Evolutionary conservation across 2,797 vertebrate genomes (phyloP), one percentile per base, ranked within the genome.

Genomic region (Microctenopoma stevenorrisi): DNA sequence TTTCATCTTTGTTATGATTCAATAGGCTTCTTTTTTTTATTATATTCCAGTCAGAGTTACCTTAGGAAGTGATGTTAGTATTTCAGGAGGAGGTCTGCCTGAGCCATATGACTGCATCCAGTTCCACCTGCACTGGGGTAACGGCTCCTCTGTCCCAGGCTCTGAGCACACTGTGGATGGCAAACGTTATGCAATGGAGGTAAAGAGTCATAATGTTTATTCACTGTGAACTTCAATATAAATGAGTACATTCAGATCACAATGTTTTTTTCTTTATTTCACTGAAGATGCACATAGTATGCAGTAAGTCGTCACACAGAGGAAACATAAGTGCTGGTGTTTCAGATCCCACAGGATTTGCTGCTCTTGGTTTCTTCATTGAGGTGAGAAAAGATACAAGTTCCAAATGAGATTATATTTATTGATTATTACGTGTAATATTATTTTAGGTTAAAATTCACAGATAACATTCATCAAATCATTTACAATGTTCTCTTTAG

Each of bases 111-210:
- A 80, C 16, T 84, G 80, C 68, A 62, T 77, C 0, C 88, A 94
- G 71, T 88, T 93, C 52, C 94, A 95, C 70, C 57, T 95, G 35
- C 94, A 95, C 79, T 95, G 94, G 93, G 95, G 94, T 0, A 92
- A 91, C 0, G 74, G 87, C 0, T 7, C 48, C 1, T 2, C 56
- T 0, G 1, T 15, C 0, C 79, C 72, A 0, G 95, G 95, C 3
- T 94, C 95, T 0, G 94, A 96, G 40, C 95, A 96, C 50, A 74
- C 86, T 0, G 77, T 95, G 35, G 6, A 94, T 30, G 89, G 90
- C 13, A 81, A 72, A 16, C 86, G 57, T 0, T 91, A 77, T 35
- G 58, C 92, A 13, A 94, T 95, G 93, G 95, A 95, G 94, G 95
- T 95, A 85, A 3, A 2, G 42, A 16, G 14, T 1, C 43, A n/a